Conservation (phyloP, 1,140 invertebrate genomes). For the Nasonia giraulti region DNA sequence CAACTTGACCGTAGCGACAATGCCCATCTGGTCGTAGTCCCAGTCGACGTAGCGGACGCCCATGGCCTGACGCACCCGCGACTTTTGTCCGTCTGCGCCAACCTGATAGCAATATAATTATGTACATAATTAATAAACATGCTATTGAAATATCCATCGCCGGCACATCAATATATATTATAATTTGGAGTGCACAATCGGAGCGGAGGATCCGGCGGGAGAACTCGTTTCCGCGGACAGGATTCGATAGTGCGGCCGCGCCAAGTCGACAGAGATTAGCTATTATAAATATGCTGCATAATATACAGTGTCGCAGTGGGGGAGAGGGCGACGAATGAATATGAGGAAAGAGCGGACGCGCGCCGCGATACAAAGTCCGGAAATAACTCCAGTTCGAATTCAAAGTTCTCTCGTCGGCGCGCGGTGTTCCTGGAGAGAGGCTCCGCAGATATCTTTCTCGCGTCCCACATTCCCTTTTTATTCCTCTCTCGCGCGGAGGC, state of each 20-base stretch:
- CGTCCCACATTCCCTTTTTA: neutral
- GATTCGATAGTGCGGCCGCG: too few species aligned
- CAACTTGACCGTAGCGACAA: slow-evolving; percentile 92
- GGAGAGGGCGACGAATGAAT: neutral
- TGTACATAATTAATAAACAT: neutral
- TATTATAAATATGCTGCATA: neutral
- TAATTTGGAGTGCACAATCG: too few species aligned
- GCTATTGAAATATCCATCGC: too few species aligned
- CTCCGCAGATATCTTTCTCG: neutral
- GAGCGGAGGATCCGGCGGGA: too few species aligned
- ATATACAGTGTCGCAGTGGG: neutral
- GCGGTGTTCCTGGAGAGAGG: neutral
- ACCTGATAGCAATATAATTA: slow-evolving; percentile 76
- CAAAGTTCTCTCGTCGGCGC: slow-evolving; percentile 30
- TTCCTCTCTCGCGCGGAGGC: neutral
- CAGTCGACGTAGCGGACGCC: slow-evolving; percentile 85
- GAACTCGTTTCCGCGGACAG: too few species aligned
- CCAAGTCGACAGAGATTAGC: too few species aligned
- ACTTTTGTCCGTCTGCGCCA: slow-evolving; percentile 95
- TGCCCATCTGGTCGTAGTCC: slow-evolving; percentile 91
- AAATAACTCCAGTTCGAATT: slow-evolving; percentile 68
- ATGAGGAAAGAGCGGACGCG: neutral
- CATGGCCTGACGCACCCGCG: slow-evolving; percentile 87
- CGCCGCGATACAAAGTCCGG: slow-evolving; percentile 45
- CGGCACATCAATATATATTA: too few species aligned